Evolutionary conservation across 2,113 vertebrate genomes (phyloP), one percentile per base, ranked within the genome.

Genomic region (Callopanchax toddi): DNA sequence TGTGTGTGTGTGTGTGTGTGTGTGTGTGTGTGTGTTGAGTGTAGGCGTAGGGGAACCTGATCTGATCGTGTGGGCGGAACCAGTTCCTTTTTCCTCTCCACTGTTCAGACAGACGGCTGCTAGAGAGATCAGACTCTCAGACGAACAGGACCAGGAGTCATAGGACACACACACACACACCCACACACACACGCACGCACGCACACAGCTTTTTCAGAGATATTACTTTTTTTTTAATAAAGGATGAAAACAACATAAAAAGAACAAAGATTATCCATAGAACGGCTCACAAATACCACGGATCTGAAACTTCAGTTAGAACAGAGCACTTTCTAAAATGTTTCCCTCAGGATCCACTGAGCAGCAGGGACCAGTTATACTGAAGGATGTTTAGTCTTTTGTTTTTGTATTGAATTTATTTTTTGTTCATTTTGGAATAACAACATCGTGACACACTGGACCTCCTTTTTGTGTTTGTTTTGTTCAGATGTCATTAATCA

Each of bases 81-180:
- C 67, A 23, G 74, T 74, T 64, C 82, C 68, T 55, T 48, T 63
- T 36, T 54, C 74, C 66, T 61, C 60, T 56, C 61, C 58, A 60
- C 58, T 71, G 74, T 71, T 79, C 84, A 87, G 81, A 75, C 86
- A 90, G 82, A 81, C 86, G 62, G 79, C 79, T 91, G 87, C 74
- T 90, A 90, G 79, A 89, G 63, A 90, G 81, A 87, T 89, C 90
- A 92, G 83, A 86, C 84, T 80, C 71, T 81, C 83, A 87, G 82
- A 87, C 86, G 76, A 88, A 88, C 87, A 81, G 86, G 86, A 89
- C 86, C 85, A 85, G 86, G 85, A 86, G 86, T 88, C 86, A 90
- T 90, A 90, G 83, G 85, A 87, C 79, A 83, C 58, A 74, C 29
- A 6, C 29, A 32, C 29, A 32, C 29, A 32, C 29, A 32, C 29